Conservation (phyloP, 2,888 invertebrate species). For the Cephus rjabovi region DNA sequence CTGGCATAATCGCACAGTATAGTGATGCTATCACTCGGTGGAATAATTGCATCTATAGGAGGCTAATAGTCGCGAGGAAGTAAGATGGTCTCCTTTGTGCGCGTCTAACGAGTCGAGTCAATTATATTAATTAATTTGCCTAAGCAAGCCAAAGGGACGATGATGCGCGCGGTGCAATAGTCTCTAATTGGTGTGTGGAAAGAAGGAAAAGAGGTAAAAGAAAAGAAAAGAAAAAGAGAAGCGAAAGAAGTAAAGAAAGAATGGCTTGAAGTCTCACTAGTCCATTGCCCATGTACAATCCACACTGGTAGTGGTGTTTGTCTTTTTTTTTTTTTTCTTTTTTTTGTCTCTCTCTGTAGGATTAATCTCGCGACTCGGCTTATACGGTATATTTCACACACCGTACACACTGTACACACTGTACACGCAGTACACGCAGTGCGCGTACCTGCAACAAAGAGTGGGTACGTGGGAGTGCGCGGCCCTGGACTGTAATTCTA, state of each 20-base stretch:
- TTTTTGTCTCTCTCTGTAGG: slow-evolving; percentile 22
- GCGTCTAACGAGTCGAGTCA: slow-evolving; percentile 58
- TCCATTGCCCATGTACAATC: neutral
- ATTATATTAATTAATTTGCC: slow-evolving; percentile 64
- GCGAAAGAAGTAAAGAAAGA: slow-evolving; percentile 16
- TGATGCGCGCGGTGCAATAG: slow-evolving; percentile 23
- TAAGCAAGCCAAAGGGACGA: slow-evolving; percentile 53
- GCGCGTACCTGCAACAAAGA: neutral
- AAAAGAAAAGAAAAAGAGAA: slow-evolving; percentile 7
- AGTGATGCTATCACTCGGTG: slow-evolving; percentile 15
- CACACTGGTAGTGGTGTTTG: neutral
- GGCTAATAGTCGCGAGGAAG: slow-evolving; percentile 22
- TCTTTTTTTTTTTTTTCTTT: slow-evolving; percentile 13
- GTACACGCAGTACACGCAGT: neutral
- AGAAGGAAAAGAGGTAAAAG: slow-evolving; percentile 20
- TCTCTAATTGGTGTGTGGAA: slow-evolving; percentile 40
- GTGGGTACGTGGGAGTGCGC: slow-evolving; percentile 58
- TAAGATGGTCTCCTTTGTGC: slow-evolving; percentile 31
- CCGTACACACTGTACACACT: neutral
- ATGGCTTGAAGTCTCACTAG: slow-evolving; percentile 2
- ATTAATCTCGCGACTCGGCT: neutral
- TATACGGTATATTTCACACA: neutral
- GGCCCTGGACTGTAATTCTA: slow-evolving; percentile 64
- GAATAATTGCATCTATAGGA: slow-evolving; percentile 29
- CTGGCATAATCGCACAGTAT: neutral